Base-by-base conservation (phyloP, 2,888 invertebrate genomes). In the Fragum fragum region DNA sequence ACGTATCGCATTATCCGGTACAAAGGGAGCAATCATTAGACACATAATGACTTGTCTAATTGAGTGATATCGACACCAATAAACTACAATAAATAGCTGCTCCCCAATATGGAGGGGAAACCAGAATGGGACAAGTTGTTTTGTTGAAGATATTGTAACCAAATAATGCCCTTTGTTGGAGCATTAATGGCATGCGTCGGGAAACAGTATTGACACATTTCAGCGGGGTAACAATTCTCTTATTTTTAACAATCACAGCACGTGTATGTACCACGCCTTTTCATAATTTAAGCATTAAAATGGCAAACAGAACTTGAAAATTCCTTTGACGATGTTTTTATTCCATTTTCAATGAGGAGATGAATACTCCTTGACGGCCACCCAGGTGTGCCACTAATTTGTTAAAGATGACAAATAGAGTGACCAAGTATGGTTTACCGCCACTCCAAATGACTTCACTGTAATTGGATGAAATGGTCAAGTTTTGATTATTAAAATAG, bases 61-160 rank as follows among this genome's bases (percentile, higher is more conserved):
- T 81, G 79, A 70, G 74, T 59, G 79, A 73, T 85, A 82, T 81
- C 61, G 71, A 75, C 75, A 79, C 73, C 81, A 82, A 79, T 81
- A 79, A 77, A 75, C 21, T 70, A 68, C 74, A 77, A 81, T 74
- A 76, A 76, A 79, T 79, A 69, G 77, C 57, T 71, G 76, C 68
- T 79, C 73, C 59, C 72, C 74, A 53, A 52, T 72, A 66, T 66
- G n/a, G 66, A 66, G 66, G 39, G 32, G 23, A 42, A 39, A 66
- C 66, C 28, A 66, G 42, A 66, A 14, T n/a, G 66, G 18, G 66
- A 21, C 23, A 26, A 66, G 66, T 18, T 9, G 23, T 9, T 42
- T 36, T 42, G 42, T 66, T 66, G 66, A 26, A n/a, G 42, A 42
- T 26, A 66, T 66, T 66, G 66, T 66, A 66, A 42, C 66, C 42